phyloP scores from a whole-genome alignment of 2,888 invertebrate genomes.

The Thelaira solivaga region DNA sequence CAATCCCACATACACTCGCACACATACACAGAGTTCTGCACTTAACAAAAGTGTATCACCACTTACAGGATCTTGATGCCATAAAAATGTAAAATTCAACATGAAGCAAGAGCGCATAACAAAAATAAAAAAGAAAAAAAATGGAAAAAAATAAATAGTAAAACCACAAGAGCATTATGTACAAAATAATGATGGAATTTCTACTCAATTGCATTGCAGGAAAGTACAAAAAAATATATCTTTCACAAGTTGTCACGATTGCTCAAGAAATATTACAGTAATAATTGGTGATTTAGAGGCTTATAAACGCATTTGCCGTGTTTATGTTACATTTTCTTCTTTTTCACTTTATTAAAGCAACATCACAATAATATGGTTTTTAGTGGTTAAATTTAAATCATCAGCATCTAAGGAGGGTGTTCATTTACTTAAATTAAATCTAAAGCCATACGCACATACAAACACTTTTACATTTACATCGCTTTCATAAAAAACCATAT shows the following conservation, averaged over 20 bases:
- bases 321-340: not conserved
- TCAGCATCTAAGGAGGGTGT: too few relatives aligned
- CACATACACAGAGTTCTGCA: not conserved
- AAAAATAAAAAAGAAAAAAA: not conserved
- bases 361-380: too few relatives aligned
- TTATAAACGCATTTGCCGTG: not conserved
- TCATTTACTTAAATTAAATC: too few relatives aligned
- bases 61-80: constrained; percentile 23
- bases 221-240: too few relatives aligned
- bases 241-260: not conserved
- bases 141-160: not conserved
- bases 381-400: too few relatives aligned
- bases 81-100: not conserved
- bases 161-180: constrained; percentile 1
- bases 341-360: not conserved
- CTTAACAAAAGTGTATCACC: not conserved
- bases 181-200: not conserved
- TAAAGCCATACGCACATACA: too few relatives aligned
- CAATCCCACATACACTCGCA: not conserved
- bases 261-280: not conserved
- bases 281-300: not conserved
- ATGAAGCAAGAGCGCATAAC: not conserved
- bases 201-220: not conserved
- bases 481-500: too few relatives aligned
- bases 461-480: too few relatives aligned